These are phyloP conservation scores for Perizoma flavofasciatum DNA, from an alignment of 2,888 invertebrate species.

Conservation along the genomic window DNA sequence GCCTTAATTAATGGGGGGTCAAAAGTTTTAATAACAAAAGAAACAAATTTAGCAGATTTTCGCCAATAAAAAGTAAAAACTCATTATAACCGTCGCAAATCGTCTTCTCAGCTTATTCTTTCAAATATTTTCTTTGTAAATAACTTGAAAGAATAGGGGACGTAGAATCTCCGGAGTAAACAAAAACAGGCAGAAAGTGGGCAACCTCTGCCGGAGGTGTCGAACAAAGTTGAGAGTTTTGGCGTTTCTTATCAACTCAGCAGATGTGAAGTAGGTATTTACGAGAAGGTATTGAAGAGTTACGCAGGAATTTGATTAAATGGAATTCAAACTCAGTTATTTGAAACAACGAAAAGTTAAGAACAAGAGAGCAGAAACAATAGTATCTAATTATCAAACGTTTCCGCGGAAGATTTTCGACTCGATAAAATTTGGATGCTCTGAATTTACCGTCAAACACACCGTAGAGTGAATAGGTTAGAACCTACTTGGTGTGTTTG, in stretches of 20 bases:
- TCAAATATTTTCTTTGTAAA: conserved; percentile 19
- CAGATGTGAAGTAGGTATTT: conserved; percentile 15
- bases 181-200: conserved; percentile 34
- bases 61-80: conserved; percentile 20
- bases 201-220: conserved; percentile 33
- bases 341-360: conserved; percentile 15
- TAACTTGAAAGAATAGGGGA: conserved; percentile 20
- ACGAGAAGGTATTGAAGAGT: no score
- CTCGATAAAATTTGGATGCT: conserved; percentile 13
- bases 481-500: no score
- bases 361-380: neutral
- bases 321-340: conserved; percentile 25
- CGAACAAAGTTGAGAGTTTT: conserved; percentile 33
- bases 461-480: no score
- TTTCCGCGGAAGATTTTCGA: neutral
- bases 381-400: neutral
- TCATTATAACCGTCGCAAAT: conserved; percentile 21
- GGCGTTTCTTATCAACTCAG: conserved; percentile 31
- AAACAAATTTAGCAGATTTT: conserved; percentile 2
- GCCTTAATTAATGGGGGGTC: conserved; percentile 1
- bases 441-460: conserved; percentile 3
- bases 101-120: conserved; percentile 18
- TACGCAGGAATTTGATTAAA: conserved; percentile 10
- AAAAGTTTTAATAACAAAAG: conserved; percentile 12
- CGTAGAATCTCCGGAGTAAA: conserved; percentile 23